phyloP scores from a whole-genome alignment of 2,888 invertebrate genomes.

The Epicampocera succincta region DNA sequence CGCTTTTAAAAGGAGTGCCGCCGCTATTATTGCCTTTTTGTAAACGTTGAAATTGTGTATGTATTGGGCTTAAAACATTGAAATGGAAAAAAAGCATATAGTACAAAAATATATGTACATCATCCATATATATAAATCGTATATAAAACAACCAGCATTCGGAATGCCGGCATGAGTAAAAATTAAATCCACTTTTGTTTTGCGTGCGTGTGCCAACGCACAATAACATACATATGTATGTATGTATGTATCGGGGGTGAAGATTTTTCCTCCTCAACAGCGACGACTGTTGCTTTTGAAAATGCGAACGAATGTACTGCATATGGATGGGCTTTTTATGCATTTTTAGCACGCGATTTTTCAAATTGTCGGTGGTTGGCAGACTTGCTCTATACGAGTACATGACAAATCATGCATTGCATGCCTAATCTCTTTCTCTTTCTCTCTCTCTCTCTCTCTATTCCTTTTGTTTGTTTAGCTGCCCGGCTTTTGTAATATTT shows the following conservation, averaged over 20 bases:
- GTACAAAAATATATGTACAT: slow-evolving; percentile 63
- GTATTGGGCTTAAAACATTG: slow-evolving; percentile 5
- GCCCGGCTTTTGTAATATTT: slow-evolving; percentile 31
- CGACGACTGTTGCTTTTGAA: slow-evolving; percentile 67
- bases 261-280: slow-evolving; percentile 40
- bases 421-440: slow-evolving; percentile 20
- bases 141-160: slow-evolving; percentile 28
- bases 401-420: slow-evolving; percentile 61
- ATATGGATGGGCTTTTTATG: slow-evolving; percentile 48
- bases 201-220: background rate
- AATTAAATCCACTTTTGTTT: slow-evolving; percentile 23
- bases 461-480: slow-evolving; percentile 10
- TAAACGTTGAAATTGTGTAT: slow-evolving; percentile 24
- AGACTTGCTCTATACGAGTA: background rate
- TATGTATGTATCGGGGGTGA: slow-evolving; percentile 25
- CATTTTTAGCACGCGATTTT: slow-evolving; percentile 62
- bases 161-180: slow-evolving; percentile 62
- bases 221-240: no score
- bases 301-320: background rate
- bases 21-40: slow-evolving; percentile 40
- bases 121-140: background rate
- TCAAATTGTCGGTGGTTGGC: slow-evolving; percentile 26
- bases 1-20: slow-evolving; percentile 67
- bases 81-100: slow-evolving; percentile 57
- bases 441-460: slow-evolving; percentile 4